Conservation (phyloP, 2,888 invertebrate genomes). For the Syrista parreyssii region DNA sequence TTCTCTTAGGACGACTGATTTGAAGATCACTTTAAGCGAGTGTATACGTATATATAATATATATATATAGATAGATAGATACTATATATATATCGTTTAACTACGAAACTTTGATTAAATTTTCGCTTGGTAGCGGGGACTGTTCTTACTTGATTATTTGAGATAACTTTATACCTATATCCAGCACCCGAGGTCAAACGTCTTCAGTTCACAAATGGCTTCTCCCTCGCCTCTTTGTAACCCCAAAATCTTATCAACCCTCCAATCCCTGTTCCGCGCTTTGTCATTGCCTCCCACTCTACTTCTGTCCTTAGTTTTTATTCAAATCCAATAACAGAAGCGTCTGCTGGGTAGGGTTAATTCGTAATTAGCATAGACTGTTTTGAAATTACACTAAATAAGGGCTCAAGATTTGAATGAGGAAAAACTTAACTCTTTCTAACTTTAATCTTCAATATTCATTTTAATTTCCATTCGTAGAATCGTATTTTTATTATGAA, state of each 20-base stretch:
- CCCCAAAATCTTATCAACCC: background rate
- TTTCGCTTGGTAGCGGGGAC: conserved; percentile 35
- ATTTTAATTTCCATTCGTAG: background rate
- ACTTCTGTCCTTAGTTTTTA: background rate
- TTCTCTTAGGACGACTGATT: conserved; percentile 1
- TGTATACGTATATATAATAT: background rate
- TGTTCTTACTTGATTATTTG: conserved; percentile 43
- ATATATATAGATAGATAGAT: background rate
- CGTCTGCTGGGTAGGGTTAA: background rate
- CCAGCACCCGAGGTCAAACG: conserved; percentile 17
- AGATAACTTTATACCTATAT: conserved; percentile 37
- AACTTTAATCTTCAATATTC: background rate
- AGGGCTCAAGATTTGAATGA: background rate
- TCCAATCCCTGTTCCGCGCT: background rate
- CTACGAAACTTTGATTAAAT: conserved; percentile 45
- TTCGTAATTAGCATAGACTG: background rate
- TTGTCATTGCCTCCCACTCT: background rate
- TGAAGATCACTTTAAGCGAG: background rate
- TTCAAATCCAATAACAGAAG: background rate
- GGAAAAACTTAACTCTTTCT: background rate
- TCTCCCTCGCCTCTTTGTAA: background rate
- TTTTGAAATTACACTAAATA: background rate
- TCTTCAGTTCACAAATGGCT: conserved; percentile 1
- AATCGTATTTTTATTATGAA: background rate
- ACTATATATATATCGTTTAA: conserved; percentile 17